Evolutionary conservation across 2,797 vertebrate genomes (phyloP), one percentile per base, ranked within the genome.

Genomic region (Leptatherina wallacei): DNA sequence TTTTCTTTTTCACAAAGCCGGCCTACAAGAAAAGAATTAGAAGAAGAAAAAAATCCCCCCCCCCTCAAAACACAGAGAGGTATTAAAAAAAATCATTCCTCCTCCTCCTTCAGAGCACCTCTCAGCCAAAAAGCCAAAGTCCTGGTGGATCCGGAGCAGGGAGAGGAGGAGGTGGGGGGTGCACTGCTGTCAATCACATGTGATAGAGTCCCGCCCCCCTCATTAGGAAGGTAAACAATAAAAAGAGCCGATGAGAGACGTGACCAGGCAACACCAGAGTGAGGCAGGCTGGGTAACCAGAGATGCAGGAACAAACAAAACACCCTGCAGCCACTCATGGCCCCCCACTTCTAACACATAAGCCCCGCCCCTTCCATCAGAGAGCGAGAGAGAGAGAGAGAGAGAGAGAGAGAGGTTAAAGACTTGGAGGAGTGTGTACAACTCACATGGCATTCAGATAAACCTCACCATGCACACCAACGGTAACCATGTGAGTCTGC

Each of bases 191-290:
- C 97, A 97, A 93, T 99, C 98, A 98, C 91, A 80, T 61, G 77
- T 70, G 82, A 65, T 87, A 88, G 91, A 87, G 95, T 92, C 94
- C 97, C 96, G 95, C 98, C 98, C 95, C 96, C 95, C 96, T 99
- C 97, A 96, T 99, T 99, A 99, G 93, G 96, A 97, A 97, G 96
- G 96, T 98, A 97, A 98, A 99, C 97, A 98, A 97, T 98, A 95
- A 96, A 94, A 88, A 94, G 95, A 94, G 94, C 93, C 95, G 94
- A 95, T 95, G 96, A 96, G 94, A 94, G 95, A 97, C 95, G 95
- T 94, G 95, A 96, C 93, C 92, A 95, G 95, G 94, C 93, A 95
- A 96, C 89, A 95, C 92, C 92, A 94, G 94, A 90, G 88, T 58
- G 51, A 89, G 93, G 92, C 91, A 92, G 85, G 91, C 94, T 94